phyloP scores from a whole-genome alignment of 2,113 vertebrate species.

The Microcebus ravelobensis region DNA sequence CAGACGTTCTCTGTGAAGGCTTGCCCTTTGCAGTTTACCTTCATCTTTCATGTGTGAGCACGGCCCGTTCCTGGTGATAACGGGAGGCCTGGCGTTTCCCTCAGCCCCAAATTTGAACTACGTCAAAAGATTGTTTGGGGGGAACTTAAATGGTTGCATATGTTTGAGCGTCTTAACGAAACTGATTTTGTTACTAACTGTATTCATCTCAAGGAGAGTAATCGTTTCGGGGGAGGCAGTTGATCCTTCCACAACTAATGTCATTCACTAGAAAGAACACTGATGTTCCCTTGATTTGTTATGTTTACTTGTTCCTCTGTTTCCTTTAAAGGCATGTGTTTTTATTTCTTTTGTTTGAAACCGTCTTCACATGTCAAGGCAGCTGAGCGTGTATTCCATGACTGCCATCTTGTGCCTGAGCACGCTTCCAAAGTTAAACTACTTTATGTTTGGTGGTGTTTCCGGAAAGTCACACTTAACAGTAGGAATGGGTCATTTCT shows the following conservation, averaged over 20 bases:
- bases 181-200: conserved; percentile 24
- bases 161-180: conserved; percentile 32
- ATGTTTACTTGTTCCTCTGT: background rate
- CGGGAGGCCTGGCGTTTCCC: conserved; percentile 53
- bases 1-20: conserved; percentile 57
- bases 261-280: background rate
- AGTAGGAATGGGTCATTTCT: background rate
- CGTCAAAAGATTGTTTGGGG: conserved; percentile 69
- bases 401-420: background rate
- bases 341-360: conserved; percentile 12
- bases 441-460: background rate
- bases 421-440: background rate
- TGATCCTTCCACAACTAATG: conserved; percentile 21
- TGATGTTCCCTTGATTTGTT: conserved; percentile 26
- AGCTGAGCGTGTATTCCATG: background rate
- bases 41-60: conserved; percentile 56
- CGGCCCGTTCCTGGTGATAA: background rate
- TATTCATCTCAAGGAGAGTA: conserved; percentile 41
- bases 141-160: conserved; percentile 63
- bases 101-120: conserved; percentile 62
- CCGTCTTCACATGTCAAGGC: background rate
- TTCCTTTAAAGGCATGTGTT: background rate
- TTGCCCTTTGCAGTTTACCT: conserved; percentile 66
- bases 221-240: conserved; percentile 59
- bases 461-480: background rate